Percentiles rank a stretch among this genome's conserved stretches.
Conservation (phyloP, 2,113 vertebrate species). For the Ochotona princeps region DNA sequence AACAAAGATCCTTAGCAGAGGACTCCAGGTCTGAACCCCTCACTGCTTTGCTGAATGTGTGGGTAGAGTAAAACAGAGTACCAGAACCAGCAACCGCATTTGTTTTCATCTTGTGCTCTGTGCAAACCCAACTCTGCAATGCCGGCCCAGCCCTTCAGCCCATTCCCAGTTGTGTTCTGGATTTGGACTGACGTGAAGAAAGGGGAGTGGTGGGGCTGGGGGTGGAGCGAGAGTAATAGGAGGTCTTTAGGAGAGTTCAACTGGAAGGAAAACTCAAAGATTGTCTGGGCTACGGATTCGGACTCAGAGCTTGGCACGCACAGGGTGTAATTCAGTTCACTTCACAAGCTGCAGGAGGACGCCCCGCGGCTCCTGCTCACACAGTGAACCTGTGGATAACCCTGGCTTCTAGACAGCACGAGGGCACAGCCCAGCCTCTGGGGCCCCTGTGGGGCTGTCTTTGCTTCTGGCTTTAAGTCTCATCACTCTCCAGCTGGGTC, state of each 20-base stretch:
- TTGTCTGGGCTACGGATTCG: neutral
- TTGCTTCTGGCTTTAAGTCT: slow-evolving; percentile 4
- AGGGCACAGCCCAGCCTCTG: neutral
- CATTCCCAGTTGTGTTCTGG: neutral
- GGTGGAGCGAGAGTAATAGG: neutral
- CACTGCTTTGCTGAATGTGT: neutral
- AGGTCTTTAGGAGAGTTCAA: neutral
- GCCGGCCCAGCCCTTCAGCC: neutral
- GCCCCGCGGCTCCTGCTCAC: neutral
- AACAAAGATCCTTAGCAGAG: neutral
- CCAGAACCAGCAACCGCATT: neutral
- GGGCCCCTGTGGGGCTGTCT: neutral
- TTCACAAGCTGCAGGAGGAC: neutral
- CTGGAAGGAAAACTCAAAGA: neutral
- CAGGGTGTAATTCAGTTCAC: neutral
- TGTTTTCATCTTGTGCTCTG: slow-evolving; percentile 45
- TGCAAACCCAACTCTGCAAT: slow-evolving; percentile 8
- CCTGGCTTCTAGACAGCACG: neutral
- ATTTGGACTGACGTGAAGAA: neutral
- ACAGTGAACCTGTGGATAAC: neutral
- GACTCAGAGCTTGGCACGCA: neutral
- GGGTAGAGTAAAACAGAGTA: neutral
- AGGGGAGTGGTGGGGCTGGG: neutral
- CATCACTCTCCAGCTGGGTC: neutral
- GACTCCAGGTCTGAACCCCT: neutral